Percentiles rank a stretch among this genome's conserved stretches.
These are phyloP conservation scores for Zaprionus vittiger DNA, from an alignment of 1,140 invertebrate species.

Conservation along the genomic window DNA sequence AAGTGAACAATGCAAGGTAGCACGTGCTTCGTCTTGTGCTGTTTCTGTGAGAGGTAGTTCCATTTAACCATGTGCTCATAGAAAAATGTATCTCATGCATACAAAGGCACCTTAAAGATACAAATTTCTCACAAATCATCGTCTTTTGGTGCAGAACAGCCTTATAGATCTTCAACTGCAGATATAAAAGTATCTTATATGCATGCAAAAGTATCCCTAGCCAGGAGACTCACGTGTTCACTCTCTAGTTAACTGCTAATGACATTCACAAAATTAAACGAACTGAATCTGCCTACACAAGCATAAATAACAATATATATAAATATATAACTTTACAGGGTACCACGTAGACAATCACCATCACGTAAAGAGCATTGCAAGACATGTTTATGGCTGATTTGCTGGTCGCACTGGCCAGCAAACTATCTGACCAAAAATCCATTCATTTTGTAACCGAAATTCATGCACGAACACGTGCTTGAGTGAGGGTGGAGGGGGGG, in stretches of 20 bases:
- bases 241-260: not conserved
- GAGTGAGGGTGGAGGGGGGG: slow-evolving; percentile 4
- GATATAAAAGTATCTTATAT: too few species aligned
- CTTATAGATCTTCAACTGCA: too few species aligned
- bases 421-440: slow-evolving; percentile 36
- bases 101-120: not conserved
- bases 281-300: not conserved
- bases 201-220: too few species aligned
- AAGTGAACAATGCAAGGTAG: not conserved
- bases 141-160: not conserved
- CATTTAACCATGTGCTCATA: not conserved
- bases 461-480: slow-evolving; percentile 74
- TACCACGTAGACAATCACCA: slow-evolving; percentile 1
- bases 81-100: not conserved
- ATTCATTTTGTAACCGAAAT: slow-evolving; percentile 53
- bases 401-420: slow-evolving; percentile 24
- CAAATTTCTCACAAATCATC: not conserved
- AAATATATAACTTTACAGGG: not conserved
- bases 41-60: not conserved
- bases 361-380: slow-evolving; percentile 1
- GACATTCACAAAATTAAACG: not conserved
- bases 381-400: slow-evolving; percentile 56
- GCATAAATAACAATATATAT: not conserved
- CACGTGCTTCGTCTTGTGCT: not conserved
- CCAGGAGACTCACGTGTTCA: not conserved